A percentile compares a stretch with the other conserved stretches of the same genome.
Conservation (phyloP, 2,797 vertebrate species). For the Ara ararauna region DNA sequence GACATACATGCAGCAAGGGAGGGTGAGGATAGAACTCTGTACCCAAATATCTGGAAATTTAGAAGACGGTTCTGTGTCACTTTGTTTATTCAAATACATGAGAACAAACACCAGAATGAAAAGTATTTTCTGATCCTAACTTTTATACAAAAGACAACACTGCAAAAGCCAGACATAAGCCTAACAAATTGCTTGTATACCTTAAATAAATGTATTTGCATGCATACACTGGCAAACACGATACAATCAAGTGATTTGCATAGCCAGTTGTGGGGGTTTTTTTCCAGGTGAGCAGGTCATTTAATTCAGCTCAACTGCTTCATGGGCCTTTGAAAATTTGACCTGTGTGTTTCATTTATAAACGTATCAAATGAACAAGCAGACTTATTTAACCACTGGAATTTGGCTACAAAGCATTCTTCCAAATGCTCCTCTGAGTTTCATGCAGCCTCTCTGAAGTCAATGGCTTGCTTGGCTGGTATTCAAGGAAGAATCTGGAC, state of each 20-base stretch:
- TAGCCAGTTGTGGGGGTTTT: neutral
- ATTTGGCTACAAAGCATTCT: constrained; percentile 61
- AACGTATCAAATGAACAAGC: constrained; percentile 59
- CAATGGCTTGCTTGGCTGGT: constrained; percentile 53
- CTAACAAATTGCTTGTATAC: neutral
- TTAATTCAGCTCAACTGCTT: constrained; percentile 25
- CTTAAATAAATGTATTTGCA: constrained; percentile 11
- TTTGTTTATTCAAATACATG: neutral
- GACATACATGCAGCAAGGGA: neutral
- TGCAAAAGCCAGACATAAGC: neutral
- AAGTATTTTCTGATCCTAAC: constrained; percentile 16
- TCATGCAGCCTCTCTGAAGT: constrained; percentile 55
- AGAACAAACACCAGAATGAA: neutral
- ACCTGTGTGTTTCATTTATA: constrained; percentile 56
- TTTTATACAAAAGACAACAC: neutral
- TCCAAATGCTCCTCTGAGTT: constrained; percentile 40
- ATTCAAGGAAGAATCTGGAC: constrained; percentile 55
- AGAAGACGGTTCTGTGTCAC: neutral
- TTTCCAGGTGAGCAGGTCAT: constrained; percentile 47
- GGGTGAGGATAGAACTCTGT: neutral
- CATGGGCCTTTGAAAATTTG: constrained; percentile 35
- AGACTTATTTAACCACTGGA: constrained; percentile 63
- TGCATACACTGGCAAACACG: neutral
- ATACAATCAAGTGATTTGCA: neutral
- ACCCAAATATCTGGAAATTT: neutral